These are phyloP conservation scores for Sebastes trivittatus DNA, from an alignment of 2,797 vertebrate species.

Conservation along the genomic window DNA sequence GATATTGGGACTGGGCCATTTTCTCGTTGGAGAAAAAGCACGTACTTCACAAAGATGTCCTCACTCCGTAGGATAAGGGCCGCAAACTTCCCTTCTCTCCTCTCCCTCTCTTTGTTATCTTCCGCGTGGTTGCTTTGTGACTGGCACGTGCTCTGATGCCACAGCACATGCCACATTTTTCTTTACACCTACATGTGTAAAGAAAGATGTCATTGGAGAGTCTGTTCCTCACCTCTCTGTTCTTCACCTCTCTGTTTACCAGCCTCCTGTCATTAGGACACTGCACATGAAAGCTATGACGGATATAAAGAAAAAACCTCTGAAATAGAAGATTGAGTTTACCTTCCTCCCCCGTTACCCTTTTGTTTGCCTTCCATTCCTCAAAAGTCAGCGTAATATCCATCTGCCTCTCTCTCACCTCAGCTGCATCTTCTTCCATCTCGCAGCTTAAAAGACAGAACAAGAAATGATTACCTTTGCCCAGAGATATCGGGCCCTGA, in stretches of 20 bases:
- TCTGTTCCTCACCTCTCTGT: conserved; percentile 43
- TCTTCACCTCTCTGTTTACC: conserved; percentile 56
- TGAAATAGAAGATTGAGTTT: conserved; percentile 74
- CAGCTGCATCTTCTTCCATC: conserved; percentile 62
- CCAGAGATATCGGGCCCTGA: conserved; percentile 81
- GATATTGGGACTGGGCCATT: not conserved
- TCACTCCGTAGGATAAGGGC: not conserved
- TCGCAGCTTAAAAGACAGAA: conserved; percentile 73
- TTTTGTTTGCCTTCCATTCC: conserved; percentile 76
- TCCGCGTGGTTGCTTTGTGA: conserved; percentile 6
- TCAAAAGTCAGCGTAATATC: conserved; percentile 75
- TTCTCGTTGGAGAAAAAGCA: not conserved
- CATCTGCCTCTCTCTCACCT: conserved; percentile 64
- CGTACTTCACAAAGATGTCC: not conserved
- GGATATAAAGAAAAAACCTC: conserved; percentile 28
- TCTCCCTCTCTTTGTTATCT: not conserved
- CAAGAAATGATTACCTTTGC: conserved; percentile 84
- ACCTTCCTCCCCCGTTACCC: conserved; percentile 62
- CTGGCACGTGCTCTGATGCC: conserved; percentile 29
- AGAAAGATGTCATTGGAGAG: conserved; percentile 30
- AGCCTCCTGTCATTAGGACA: conserved; percentile 50
- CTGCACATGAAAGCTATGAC: conserved; percentile 46
- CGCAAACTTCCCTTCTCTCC: not conserved
- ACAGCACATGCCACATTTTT: too few relatives aligned
- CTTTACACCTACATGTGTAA: conserved; percentile 1